Conservation (phyloP, 2,888 invertebrate genomes). For the Diarsia mendica region DNA sequence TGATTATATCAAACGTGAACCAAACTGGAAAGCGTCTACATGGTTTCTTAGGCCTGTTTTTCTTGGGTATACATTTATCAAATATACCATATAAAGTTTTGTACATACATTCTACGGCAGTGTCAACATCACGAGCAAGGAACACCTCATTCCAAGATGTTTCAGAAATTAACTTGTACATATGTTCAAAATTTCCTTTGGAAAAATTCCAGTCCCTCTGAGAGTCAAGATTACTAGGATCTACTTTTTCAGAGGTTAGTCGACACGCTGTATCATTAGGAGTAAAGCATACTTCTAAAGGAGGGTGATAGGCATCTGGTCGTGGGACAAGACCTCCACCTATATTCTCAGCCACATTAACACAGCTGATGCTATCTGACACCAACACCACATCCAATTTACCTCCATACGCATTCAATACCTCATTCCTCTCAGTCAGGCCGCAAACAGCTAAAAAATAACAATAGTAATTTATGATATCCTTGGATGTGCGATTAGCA, state of each 20-base stretch:
- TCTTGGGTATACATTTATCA: too few species aligned
- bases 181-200: too few species aligned
- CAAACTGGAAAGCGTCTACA: too few species aligned
- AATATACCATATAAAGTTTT: too few species aligned
- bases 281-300: background rate
- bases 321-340: background rate
- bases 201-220: too few species aligned
- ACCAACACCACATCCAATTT: background rate
- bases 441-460: background rate
- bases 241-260: background rate
- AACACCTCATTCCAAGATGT: too few species aligned
- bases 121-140: too few species aligned
- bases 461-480: background rate
- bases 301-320: background rate
- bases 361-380: background rate
- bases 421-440: background rate
- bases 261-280: background rate
- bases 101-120: too few species aligned
- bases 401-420: background rate
- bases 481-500: too few species aligned
- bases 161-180: too few species aligned
- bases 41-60: too few species aligned
- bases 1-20: too few species aligned
- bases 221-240: background rate
- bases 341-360: background rate